A percentile compares a stretch with the other conserved stretches of the same genome.
Evolutionary conservation across 1,140 invertebrate species (phyloP).

Genomic region (Pogonomyrmex californicus): DNA sequence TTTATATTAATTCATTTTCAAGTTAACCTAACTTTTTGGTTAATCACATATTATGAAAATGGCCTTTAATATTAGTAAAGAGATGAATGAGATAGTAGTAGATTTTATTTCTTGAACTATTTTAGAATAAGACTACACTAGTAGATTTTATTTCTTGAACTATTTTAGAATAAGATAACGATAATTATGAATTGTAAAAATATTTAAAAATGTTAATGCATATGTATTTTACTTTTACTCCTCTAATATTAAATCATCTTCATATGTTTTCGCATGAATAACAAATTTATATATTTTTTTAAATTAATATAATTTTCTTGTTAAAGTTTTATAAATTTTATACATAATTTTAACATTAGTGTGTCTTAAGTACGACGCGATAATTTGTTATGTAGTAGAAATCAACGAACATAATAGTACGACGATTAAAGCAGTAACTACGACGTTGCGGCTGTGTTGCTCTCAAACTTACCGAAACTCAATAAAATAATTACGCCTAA

Average conservation of each 20-base stretch:
- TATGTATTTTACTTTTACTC: not conserved
- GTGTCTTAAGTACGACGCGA: not conserved
- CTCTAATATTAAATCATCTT: too few relatives aligned
- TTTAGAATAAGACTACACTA: not conserved
- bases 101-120: not conserved
- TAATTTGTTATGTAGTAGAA: not conserved
- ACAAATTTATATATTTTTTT: too few relatives aligned
- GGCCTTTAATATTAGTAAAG: not conserved
- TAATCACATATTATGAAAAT: too few relatives aligned
- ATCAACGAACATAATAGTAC: not conserved
- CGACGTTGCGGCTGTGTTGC: not conserved
- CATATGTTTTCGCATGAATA: too few relatives aligned
- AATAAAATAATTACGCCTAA: constrained; percentile 57
- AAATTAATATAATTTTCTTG: too few relatives aligned
- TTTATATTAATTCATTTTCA: too few relatives aligned
- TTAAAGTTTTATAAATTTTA: too few relatives aligned
- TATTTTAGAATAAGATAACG: not conserved
- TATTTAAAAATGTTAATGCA: not conserved
- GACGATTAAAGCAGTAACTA: constrained; percentile 44
- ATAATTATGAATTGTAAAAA: not conserved
- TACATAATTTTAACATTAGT: not conserved
- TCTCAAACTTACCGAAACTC: constrained; percentile 47
- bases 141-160: not conserved
- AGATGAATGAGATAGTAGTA: too few relatives aligned
- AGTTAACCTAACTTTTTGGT: too few relatives aligned